Conservation (phyloP, 2,888 invertebrate species). For the Acleris cristana region DNA sequence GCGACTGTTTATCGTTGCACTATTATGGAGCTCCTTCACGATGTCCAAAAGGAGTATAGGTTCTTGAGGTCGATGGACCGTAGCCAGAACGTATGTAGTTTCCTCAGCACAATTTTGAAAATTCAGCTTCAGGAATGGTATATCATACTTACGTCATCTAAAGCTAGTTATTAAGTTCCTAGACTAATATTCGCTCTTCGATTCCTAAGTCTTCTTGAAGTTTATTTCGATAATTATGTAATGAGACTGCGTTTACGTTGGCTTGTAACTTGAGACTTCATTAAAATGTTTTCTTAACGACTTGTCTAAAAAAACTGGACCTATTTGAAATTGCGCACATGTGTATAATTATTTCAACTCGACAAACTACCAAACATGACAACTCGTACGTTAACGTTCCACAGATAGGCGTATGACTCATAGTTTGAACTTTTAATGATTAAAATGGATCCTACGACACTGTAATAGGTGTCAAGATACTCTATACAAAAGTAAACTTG, state of each 20-base stretch:
- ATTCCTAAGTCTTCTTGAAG: too few relatives aligned
- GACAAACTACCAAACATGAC: slow-evolving; percentile 24
- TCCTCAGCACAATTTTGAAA: too few relatives aligned
- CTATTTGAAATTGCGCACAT: not conserved
- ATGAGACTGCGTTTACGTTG: not conserved
- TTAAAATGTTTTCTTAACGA: not conserved
- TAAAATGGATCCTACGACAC: slow-evolving; percentile 51
- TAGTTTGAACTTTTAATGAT: slow-evolving; percentile 26
- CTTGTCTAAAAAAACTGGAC: slow-evolving; percentile 1
- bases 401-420: slow-evolving; percentile 27
- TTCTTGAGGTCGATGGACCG: slow-evolving; percentile 18
- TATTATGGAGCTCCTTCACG: slow-evolving; percentile 25
- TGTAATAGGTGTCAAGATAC: slow-evolving; percentile 42
- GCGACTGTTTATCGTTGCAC: slow-evolving; percentile 40
- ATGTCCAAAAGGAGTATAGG: slow-evolving; percentile 20
- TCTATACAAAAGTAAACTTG: slow-evolving; percentile 38
- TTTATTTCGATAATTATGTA: not conserved
- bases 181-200: too few relatives aligned
- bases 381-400: slow-evolving; percentile 27
- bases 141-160: too few relatives aligned
- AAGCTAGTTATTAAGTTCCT: too few relatives aligned
- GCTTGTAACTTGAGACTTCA: not conserved
- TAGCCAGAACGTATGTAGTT: not conserved
- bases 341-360: slow-evolving; percentile 21
- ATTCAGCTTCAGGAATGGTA: too few relatives aligned